Conservation (phyloP, 2,797 vertebrate genomes). For the Phrynocephalus vlangalii region DNA sequence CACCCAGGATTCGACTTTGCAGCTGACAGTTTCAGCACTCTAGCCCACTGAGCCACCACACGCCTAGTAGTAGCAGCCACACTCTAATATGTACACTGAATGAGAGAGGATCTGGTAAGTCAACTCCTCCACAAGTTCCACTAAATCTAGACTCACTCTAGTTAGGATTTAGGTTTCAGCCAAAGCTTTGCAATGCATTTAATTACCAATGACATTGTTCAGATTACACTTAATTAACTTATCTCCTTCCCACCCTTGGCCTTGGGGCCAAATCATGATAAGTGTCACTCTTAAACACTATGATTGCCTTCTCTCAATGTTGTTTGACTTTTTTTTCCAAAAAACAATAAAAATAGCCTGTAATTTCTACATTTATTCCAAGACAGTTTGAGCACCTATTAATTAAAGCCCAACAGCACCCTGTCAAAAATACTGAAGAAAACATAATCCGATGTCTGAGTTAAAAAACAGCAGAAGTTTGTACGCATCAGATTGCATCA, state of each 20-base stretch:
- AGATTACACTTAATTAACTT: conserved; percentile 63
- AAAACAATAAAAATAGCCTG: conserved; percentile 20
- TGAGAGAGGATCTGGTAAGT: no score
- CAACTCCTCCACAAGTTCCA: no score
- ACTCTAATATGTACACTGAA: no score
- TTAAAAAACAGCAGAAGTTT: neutral
- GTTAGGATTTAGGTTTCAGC: no score
- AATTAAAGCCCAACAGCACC: conserved; percentile 21
- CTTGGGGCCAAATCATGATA: conserved; percentile 65
- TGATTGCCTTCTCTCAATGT: conserved; percentile 41
- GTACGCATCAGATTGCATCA: neutral
- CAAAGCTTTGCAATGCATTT: conserved; percentile 51
- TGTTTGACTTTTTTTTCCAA: conserved; percentile 5
- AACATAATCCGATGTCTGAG: neutral
- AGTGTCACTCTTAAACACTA: conserved; percentile 31
- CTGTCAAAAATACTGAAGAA: conserved; percentile 24
- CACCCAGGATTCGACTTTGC: no score
- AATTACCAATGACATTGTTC: conserved; percentile 58
- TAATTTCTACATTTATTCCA: conserved; percentile 27
- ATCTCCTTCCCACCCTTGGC: conserved; percentile 52
- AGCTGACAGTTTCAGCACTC: no score
- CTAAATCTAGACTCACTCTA: no score
- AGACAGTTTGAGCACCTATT: conserved; percentile 46
- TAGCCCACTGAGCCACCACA: no score
- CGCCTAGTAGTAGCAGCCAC: no score